Conservation (phyloP, 2,113 vertebrate species). For the Pseudois nayaur region DNA sequence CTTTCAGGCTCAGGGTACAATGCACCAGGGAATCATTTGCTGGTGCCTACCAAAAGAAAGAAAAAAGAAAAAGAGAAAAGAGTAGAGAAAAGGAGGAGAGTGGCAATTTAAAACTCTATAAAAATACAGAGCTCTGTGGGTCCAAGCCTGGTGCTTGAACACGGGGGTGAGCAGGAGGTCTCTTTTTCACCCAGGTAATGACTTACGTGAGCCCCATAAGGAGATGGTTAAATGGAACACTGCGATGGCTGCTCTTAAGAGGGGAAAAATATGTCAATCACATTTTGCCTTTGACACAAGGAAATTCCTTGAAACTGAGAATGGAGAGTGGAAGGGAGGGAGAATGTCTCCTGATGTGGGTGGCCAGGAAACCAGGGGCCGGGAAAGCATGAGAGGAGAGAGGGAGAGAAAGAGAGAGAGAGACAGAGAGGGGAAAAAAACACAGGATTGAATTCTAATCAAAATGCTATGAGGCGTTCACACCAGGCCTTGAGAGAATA, state of each 20-base stretch:
- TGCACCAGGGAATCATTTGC: neutral
- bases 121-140: neutral
- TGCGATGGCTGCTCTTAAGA: conserved; percentile 82
- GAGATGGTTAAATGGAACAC: conserved; percentile 85
- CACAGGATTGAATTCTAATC: conserved; percentile 86
- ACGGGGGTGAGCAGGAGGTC: conserved; percentile 62
- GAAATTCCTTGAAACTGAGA: conserved; percentile 88
- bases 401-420: conserved; percentile 67
- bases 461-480: conserved; percentile 85
- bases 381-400: conserved; percentile 78
- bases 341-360: conserved; percentile 86
- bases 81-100: neutral
- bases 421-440: conserved; percentile 52
- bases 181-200: conserved; percentile 81
- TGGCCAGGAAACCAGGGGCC: conserved; percentile 93
- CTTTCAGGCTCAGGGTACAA: conserved; percentile 7
- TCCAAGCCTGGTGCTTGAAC: neutral
- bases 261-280: conserved; percentile 86
- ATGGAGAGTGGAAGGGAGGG: conserved; percentile 81
- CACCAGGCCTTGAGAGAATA: conserved; percentile 89
- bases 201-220: conserved; percentile 79
- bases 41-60: neutral
- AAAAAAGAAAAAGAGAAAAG: neutral
- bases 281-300: conserved; percentile 87
- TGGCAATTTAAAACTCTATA: conserved; percentile 37